phyloP scores from a whole-genome alignment of 2,797 vertebrate genomes.

The Crocidura indochinensis region DNA sequence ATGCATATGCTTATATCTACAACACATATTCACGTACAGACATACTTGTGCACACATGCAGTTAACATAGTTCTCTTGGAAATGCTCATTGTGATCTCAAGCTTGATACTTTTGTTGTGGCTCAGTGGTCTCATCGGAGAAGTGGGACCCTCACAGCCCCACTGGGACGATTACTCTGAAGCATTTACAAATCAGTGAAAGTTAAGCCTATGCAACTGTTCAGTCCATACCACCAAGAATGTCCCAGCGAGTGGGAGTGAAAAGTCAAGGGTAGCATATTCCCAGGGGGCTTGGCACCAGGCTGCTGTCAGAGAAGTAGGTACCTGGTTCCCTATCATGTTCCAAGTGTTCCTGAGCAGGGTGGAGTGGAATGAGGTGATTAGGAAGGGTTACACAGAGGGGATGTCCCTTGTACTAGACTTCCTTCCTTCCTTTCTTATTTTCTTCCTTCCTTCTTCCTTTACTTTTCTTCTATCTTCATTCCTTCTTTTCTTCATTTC shows the following conservation, averaged over 20 bases:
- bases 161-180: background rate
- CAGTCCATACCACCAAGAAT: background rate
- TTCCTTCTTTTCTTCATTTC: no score
- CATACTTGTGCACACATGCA: background rate
- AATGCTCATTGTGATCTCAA: background rate
- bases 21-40: no score
- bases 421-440: background rate
- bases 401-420: background rate
- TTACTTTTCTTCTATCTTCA: no score
- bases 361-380: background rate
- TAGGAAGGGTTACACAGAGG: background rate
- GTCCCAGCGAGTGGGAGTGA: accelerated
- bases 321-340: no score
- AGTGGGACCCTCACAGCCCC: background rate
- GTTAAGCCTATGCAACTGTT: background rate
- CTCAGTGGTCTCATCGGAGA: background rate
- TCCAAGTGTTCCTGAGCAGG: background rate
- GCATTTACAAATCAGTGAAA: background rate
- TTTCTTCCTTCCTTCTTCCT: no score
- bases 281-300: background rate
- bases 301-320: background rate
- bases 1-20: no score
- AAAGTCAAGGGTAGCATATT: no score
- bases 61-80: no score
- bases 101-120: background rate